Evolutionary conservation across 1,140 invertebrate genomes (phyloP).

Genomic region (Monomorium pharaonis): DNA sequence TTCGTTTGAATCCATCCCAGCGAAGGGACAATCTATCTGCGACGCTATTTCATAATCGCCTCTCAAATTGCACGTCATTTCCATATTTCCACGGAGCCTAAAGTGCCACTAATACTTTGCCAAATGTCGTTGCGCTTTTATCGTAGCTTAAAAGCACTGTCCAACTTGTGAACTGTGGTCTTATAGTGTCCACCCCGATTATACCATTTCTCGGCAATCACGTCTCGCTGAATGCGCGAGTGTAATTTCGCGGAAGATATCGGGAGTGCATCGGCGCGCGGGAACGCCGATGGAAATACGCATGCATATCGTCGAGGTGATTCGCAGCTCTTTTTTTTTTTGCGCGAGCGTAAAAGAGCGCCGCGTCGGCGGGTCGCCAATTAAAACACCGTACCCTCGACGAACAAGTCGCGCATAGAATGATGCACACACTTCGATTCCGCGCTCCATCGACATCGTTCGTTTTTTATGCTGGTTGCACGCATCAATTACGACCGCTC

Average conservation of each 20-base stretch:
- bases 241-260: slow-evolving; percentile 69
- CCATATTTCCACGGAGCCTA: slow-evolving; percentile 7
- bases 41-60: neutral
- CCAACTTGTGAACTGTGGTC: slow-evolving; percentile 25
- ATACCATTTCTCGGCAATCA: slow-evolving; percentile 56
- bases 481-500: neutral
- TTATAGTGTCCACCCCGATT: slow-evolving; percentile 16
- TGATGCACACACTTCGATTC: slow-evolving; percentile 51
- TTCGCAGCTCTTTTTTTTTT: slow-evolving; percentile 49
- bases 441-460: slow-evolving; percentile 63
- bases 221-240: slow-evolving; percentile 62
- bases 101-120: slow-evolving; percentile 58
- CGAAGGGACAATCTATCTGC: neutral
- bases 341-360: slow-evolving; percentile 49
- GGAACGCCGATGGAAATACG: slow-evolving; percentile 55
- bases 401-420: slow-evolving; percentile 55
- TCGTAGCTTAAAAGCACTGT: slow-evolving; percentile 65
- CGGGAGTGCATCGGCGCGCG: slow-evolving; percentile 59
- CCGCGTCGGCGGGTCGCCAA: slow-evolving; percentile 65
- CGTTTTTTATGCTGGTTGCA: slow-evolving; percentile 52
- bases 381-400: slow-evolving; percentile 64
- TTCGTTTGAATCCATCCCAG: neutral
- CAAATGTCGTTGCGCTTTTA: slow-evolving; percentile 56
- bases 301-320: slow-evolving; percentile 51
- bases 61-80: neutral